phyloP scores from a whole-genome alignment of 2,888 invertebrate genomes.

The Zelleria hepariella region DNA sequence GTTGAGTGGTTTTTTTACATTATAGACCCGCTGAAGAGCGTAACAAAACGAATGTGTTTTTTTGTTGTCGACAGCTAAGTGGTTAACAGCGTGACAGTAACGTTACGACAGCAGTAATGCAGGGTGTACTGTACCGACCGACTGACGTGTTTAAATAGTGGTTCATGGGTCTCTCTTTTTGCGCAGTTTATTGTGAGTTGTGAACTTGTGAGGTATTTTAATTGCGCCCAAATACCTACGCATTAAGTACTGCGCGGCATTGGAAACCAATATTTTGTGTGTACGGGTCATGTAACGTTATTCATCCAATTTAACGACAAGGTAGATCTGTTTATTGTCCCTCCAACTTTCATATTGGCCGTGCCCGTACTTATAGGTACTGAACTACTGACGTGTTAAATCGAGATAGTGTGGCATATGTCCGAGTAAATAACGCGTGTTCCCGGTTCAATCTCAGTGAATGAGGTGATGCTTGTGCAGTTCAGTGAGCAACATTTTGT shows the following conservation, averaged over 20 bases:
- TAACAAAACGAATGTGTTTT: background rate
- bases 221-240: slow-evolving; percentile 13
- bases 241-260: too few relatives aligned
- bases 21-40: too few relatives aligned
- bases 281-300: slow-evolving; percentile 10
- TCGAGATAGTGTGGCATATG: slow-evolving; percentile 5
- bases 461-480: background rate
- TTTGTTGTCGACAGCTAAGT: background rate
- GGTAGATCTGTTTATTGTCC: slow-evolving; percentile 17
- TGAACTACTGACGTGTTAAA: slow-evolving; percentile 18
- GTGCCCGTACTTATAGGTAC: slow-evolving; percentile 18
- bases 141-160: slow-evolving; percentile 11
- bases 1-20: too few relatives aligned
- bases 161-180: slow-evolving; percentile 7
- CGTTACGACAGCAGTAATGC: slow-evolving; percentile 1
- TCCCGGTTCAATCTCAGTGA: background rate
- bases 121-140: slow-evolving; percentile 5
- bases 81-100: background rate
- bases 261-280: slow-evolving; percentile 11
- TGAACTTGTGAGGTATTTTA: slow-evolving; percentile 16
- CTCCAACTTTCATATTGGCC: slow-evolving; percentile 12
- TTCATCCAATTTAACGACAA: slow-evolving; percentile 16
- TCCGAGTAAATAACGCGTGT: background rate
- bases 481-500: background rate
- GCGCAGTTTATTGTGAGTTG: slow-evolving; percentile 7